phyloP scores from a whole-genome alignment of 2,113 vertebrate species.

The Gallinago jamesoni region DNA sequence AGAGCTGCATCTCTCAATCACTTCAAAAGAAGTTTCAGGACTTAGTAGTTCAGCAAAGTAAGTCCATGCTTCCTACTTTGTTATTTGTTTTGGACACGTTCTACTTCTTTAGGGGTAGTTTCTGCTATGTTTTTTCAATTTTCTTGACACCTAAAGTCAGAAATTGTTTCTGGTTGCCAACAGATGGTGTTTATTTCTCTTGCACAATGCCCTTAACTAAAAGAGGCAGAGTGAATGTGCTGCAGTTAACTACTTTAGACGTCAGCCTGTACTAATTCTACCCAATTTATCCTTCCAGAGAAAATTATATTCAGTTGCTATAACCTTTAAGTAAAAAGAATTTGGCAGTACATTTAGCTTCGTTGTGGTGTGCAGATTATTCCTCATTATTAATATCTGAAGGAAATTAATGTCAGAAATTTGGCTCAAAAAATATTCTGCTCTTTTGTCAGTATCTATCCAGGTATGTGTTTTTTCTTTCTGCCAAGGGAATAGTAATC shows the following conservation, averaged over 20 bases:
- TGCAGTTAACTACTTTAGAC: neutral
- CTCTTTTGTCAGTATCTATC: slow-evolving; percentile 31
- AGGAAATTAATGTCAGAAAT: slow-evolving; percentile 66
- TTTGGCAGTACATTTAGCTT: slow-evolving; percentile 23
- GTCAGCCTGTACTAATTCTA: neutral
- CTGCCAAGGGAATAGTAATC: slow-evolving; percentile 25
- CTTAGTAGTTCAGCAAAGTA: neutral
- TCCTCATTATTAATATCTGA: slow-evolving; percentile 57
- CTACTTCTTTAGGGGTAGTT: neutral
- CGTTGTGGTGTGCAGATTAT: slow-evolving; percentile 34
- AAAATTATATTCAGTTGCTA: slow-evolving; percentile 28
- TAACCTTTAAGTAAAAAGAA: slow-evolving; percentile 60
- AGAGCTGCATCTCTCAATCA: neutral
- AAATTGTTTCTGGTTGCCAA: slow-evolving; percentile 58
- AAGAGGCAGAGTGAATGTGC: neutral
- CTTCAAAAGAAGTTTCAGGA: neutral
- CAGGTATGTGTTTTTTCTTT: slow-evolving; percentile 1
- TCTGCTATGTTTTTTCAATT: neutral
- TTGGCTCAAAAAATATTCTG: slow-evolving; percentile 9
- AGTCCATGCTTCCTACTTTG: neutral
- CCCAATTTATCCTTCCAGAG: neutral
- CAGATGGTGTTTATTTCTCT: neutral
- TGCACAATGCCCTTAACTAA: neutral
- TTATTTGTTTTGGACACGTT: neutral
- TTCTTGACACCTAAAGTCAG: neutral